These are phyloP conservation scores for Panthera tigris DNA, from an alignment of 2,113 vertebrate species.

Conservation along the genomic window DNA sequence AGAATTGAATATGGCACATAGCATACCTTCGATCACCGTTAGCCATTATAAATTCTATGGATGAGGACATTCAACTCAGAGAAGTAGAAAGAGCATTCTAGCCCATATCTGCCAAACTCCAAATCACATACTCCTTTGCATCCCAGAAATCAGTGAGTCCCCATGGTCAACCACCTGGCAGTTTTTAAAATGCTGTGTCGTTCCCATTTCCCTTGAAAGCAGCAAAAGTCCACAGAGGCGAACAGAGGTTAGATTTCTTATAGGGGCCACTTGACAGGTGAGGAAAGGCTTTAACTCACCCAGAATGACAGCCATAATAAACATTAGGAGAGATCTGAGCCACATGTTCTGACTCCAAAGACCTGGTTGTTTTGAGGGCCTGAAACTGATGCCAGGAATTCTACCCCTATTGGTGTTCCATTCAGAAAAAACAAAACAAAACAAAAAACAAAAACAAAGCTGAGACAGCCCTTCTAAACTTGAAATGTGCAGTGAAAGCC, in stretches of 20 bases:
- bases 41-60: not conserved
- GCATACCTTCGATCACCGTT: not conserved
- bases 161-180: not conserved
- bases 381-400: not conserved
- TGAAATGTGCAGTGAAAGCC: conserved; percentile 36
- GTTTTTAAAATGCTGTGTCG: not conserved
- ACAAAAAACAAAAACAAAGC: not conserved
- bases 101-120: not conserved
- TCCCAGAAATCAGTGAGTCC: not conserved
- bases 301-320: not conserved
- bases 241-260: not conserved
- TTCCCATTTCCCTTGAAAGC: not conserved
- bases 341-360: not conserved
- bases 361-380: not conserved
- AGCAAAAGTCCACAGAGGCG: not conserved
- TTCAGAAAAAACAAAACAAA: not conserved
- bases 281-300: not conserved
- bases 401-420: not conserved
- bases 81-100: not conserved
- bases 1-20: not conserved
- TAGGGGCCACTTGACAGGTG: not conserved
- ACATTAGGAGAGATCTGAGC: not conserved
- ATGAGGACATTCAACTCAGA: not conserved
- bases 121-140: not conserved
- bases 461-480: not conserved